A percentile compares a stretch with the other conserved stretches of the same genome.
Evolutionary conservation across 1,140 invertebrate genomes (phyloP).

Genomic region (Calliopsis andreniformis): DNA sequence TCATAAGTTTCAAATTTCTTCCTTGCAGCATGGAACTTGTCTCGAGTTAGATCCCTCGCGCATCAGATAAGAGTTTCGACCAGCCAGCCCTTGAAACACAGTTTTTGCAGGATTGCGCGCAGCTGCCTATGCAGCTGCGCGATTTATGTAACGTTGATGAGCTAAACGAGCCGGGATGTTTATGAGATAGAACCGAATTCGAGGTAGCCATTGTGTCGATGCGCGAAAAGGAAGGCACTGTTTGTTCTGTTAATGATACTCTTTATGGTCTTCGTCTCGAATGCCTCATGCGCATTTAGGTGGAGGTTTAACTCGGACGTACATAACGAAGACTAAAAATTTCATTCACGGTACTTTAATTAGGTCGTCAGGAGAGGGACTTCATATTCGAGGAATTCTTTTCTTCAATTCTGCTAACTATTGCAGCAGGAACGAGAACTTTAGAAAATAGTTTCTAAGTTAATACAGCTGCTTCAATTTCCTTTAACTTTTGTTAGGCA

Average conservation of each 20-base stretch:
- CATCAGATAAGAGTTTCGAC: background rate
- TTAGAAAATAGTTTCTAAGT: no score
- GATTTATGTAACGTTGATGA: background rate
- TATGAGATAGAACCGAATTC: background rate
- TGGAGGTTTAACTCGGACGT: no score
- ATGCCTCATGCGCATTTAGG: background rate
- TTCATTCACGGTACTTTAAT: no score
- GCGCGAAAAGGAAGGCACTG: background rate
- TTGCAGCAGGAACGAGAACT: no score
- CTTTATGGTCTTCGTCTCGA: no score
- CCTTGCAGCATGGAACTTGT: background rate
- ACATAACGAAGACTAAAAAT: no score
- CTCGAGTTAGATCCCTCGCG: background rate
- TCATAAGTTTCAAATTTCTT: constrained; percentile 8
- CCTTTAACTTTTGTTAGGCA: no score
- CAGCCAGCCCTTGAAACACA: background rate
- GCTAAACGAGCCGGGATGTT: background rate
- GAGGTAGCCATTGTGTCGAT: background rate
- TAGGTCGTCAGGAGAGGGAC: no score
- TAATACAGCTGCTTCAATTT: no score
- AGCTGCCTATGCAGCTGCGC: background rate
- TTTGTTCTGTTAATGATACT: background rate
- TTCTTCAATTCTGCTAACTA: no score
- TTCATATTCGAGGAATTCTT: no score
- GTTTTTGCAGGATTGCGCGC: background rate